A percentile compares a stretch with the other conserved stretches of the same genome.
Conservation (phyloP, 2,113 vertebrate species). For the Damaliscus lunatus region DNA sequence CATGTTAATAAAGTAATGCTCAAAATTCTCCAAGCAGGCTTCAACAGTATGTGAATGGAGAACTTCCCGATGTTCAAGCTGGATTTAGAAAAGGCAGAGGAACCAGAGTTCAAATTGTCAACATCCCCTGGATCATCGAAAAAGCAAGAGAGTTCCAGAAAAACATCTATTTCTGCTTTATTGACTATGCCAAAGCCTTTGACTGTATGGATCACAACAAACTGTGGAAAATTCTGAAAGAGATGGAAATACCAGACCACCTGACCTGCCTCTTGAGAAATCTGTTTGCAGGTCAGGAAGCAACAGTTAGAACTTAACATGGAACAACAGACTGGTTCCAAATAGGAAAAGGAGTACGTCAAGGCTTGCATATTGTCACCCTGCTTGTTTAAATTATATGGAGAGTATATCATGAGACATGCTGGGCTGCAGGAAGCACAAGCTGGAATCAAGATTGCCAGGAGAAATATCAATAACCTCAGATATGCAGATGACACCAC, state of each 20-base stretch:
- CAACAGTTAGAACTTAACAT: no score
- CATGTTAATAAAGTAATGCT: neutral
- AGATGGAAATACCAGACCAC: neutral
- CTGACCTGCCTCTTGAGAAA: no score
- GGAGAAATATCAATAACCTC: no score
- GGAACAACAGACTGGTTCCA: no score
- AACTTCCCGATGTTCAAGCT: neutral
- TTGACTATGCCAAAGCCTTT: neutral
- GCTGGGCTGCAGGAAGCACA: no score
- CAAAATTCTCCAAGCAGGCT: neutral
- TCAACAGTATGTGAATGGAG: neutral
- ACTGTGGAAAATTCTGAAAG: neutral
- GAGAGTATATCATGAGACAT: no score
- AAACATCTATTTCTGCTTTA: neutral
- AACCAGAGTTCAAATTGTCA: neutral
- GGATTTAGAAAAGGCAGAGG: neutral
- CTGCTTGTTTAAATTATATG: no score
- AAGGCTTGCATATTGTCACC: no score
- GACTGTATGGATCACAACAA: neutral
- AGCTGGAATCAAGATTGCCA: no score
- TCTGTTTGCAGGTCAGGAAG: no score
- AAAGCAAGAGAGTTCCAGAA: neutral
- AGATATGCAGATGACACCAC: no score
- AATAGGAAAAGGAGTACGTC: no score
- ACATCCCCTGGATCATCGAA: neutral